Conservation (phyloP, 2,113 vertebrate species). For the Ochotona curzoniae region DNA sequence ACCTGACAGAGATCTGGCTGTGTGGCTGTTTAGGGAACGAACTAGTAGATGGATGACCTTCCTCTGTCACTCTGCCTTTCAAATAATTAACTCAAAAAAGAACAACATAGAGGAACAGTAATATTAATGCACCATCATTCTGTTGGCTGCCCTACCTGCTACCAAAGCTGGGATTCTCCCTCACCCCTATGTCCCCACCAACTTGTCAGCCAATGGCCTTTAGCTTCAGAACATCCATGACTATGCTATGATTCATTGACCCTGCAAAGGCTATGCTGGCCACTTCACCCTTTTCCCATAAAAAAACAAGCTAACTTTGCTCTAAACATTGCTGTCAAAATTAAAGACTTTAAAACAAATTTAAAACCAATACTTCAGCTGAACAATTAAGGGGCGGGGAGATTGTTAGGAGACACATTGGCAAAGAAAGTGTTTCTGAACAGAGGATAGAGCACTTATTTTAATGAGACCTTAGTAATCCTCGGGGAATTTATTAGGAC, state of each 20-base stretch:
- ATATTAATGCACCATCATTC: neutral
- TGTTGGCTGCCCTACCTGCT: conserved; percentile 10
- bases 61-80: too few relatives aligned
- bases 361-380: conserved; percentile 3
- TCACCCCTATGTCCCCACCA: neutral
- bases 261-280: conserved; percentile 28
- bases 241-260: conserved; percentile 43
- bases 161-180: conserved; percentile 16
- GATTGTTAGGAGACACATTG: neutral
- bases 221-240: conserved; percentile 31
- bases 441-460: neutral
- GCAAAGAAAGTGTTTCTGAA: neutral
- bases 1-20: too few relatives aligned
- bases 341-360: neutral
- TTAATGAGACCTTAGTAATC: conserved; percentile 49
- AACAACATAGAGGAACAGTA: conserved; percentile 20
- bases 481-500: conserved; percentile 48
- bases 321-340: conserved; percentile 10
- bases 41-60: too few relatives aligned
- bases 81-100: neutral
- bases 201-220: neutral
- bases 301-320: neutral
- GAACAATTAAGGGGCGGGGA: neutral
- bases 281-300: neutral
- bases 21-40: too few relatives aligned